These are phyloP conservation scores for Actinemys pallida DNA, from an alignment of 2,113 vertebrate species.

Conservation along the genomic window DNA sequence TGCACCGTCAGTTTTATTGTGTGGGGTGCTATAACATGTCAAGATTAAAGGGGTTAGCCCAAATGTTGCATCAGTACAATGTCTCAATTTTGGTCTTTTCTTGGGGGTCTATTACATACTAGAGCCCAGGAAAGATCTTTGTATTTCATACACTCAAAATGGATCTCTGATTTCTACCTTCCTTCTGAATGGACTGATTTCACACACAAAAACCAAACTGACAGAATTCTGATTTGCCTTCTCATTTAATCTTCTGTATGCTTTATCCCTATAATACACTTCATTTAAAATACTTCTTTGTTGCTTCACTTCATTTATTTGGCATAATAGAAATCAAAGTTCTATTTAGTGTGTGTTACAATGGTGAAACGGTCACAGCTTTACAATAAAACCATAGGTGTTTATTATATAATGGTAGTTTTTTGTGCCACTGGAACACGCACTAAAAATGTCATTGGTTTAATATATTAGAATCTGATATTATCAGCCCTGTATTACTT, in stretches of 20 bases:
- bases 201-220: background rate
- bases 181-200: constrained; percentile 1
- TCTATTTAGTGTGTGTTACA: constrained; percentile 59
- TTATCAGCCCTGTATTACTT: constrained; percentile 27
- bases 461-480: constrained; percentile 58
- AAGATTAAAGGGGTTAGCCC: background rate
- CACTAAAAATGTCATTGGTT: constrained; percentile 47
- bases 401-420: constrained; percentile 56
- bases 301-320: constrained; percentile 77
- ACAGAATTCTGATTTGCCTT: constrained; percentile 51
- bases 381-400: constrained; percentile 66
- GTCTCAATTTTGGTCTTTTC: background rate
- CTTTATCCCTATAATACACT: constrained; percentile 62
- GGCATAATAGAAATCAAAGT: constrained; percentile 73
- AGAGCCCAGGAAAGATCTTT: constrained; percentile 2
- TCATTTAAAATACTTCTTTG: constrained; percentile 68
- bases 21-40: background rate
- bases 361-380: constrained; percentile 55
- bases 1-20: background rate
- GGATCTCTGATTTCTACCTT: background rate
- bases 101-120: background rate
- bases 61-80: background rate
- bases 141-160: background rate
- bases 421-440: constrained; percentile 32
- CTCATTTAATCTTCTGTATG: constrained; percentile 64